Evolutionary conservation across 2,797 vertebrate genomes (phyloP).

Genomic region (Leptodactylus fallax): DNA sequence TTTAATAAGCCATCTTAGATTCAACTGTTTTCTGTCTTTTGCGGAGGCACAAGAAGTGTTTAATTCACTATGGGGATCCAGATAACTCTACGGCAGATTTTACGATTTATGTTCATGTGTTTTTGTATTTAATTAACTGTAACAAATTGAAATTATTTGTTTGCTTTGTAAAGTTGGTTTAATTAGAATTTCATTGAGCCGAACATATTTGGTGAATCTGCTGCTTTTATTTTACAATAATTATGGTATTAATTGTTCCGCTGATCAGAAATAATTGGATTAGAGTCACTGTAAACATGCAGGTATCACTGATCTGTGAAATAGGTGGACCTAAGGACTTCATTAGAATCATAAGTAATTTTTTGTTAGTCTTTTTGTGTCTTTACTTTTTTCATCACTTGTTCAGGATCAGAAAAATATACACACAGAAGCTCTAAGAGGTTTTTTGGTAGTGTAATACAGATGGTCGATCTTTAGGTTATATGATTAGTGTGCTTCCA

Average conservation of each 20-base stretch:
- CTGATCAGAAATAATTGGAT: neutral
- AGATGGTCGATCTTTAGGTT: too few relatives aligned
- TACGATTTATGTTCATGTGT: conserved; percentile 50
- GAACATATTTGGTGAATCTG: neutral
- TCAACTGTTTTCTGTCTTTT: conserved; percentile 33
- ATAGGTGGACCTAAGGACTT: neutral
- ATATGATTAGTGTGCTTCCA: too few relatives aligned
- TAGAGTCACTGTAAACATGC: neutral
- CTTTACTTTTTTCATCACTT: neutral
- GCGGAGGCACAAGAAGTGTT: conserved; percentile 8
- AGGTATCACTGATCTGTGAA: neutral
- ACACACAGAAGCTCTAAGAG: too few relatives aligned
- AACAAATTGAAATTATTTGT: conserved; percentile 60
- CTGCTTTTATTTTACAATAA: neutral
- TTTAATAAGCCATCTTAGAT: conserved; percentile 50
- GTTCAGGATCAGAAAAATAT: too few relatives aligned
- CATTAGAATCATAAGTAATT: neutral
- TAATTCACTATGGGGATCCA: conserved; percentile 47
- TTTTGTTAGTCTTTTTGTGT: neutral
- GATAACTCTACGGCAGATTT: conserved; percentile 21
- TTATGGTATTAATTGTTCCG: conserved; percentile 21
- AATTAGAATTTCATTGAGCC: conserved; percentile 59
- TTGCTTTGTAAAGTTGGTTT: conserved; percentile 49
- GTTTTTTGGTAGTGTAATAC: too few relatives aligned
- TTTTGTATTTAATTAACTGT: conserved; percentile 60